A percentile compares a stretch with the other conserved stretches of the same genome.
phyloP scores from a whole-genome alignment of 2,888 invertebrate genomes.

The Heterodera filipjevi region DNA sequence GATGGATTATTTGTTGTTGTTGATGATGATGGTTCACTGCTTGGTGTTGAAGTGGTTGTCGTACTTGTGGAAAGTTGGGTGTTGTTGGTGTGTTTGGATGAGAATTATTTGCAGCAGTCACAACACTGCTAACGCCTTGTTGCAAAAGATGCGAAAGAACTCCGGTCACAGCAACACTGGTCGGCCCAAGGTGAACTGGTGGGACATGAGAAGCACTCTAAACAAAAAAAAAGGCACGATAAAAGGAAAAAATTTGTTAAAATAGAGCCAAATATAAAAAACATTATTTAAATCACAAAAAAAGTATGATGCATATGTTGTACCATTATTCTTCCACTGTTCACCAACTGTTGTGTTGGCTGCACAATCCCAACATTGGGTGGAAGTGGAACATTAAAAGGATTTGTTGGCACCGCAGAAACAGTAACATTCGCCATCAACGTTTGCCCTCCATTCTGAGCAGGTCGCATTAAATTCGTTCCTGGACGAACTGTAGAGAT shows the following conservation, averaged over 20 bases:
- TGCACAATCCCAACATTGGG: background rate
- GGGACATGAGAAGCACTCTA: background rate
- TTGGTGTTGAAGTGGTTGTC: background rate
- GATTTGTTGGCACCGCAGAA: background rate
- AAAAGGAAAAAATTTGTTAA: too few relatives aligned
- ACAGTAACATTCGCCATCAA: background rate
- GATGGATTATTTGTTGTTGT: background rate
- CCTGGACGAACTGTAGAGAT: background rate
- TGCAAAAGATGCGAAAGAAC: background rate
- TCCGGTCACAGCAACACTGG: background rate
- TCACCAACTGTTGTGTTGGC: background rate
- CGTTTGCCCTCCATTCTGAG: background rate
- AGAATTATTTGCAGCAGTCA: background rate
- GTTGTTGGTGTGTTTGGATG: background rate
- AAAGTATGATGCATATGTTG: too few relatives aligned
- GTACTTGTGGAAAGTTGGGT: background rate
- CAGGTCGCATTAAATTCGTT: background rate
- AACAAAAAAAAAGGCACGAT: background rate
- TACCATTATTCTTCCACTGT: background rate
- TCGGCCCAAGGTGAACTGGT: background rate
- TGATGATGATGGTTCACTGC: constrained; percentile 2
- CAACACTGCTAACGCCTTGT: background rate
- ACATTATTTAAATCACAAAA: too few relatives aligned
- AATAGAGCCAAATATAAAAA: too few relatives aligned
- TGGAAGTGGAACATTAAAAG: constrained; percentile 6